Percentiles rank a stretch among this genome's conserved stretches.
phyloP scores from a whole-genome alignment of 2,888 invertebrate species.

The Orthosia incerta region DNA sequence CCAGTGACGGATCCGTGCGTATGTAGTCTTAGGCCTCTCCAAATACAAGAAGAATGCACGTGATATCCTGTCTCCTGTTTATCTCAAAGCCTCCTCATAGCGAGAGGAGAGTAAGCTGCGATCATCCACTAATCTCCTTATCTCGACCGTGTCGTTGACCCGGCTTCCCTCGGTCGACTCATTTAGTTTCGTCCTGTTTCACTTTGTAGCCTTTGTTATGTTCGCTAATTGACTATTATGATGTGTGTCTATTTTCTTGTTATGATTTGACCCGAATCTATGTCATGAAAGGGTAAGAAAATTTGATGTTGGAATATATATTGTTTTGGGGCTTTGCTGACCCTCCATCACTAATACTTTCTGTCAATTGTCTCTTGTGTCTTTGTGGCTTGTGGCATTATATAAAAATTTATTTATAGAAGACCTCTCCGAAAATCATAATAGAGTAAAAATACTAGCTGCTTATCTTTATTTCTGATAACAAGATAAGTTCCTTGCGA shows the following conservation, averaged over 20 bases:
- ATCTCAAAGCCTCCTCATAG: slow-evolving; percentile 51
- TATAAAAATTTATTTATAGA: background rate
- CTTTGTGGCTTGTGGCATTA: background rate
- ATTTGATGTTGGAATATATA: slow-evolving; percentile 2
- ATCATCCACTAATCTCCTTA: slow-evolving; percentile 65
- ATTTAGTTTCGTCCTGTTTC: slow-evolving; percentile 37
- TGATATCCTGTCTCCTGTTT: slow-evolving; percentile 25
- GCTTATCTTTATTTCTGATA: background rate
- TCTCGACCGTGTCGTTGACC: slow-evolving; percentile 59
- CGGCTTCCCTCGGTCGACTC: slow-evolving; percentile 18
- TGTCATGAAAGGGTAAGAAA: slow-evolving; percentile 2
- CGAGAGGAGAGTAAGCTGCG: slow-evolving; percentile 45
- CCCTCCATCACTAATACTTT: background rate
- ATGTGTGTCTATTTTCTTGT: background rate
- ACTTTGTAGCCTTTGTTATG: slow-evolving; percentile 21
- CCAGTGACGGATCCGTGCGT: no score
- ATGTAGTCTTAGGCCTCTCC: background rate
- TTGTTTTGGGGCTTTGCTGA: background rate
- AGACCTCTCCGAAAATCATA: background rate
- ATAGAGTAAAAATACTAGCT: background rate
- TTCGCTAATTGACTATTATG: slow-evolving; percentile 18
- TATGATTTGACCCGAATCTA: slow-evolving; percentile 5
- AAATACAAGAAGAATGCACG: slow-evolving; percentile 33
- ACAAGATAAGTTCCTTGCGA: background rate
- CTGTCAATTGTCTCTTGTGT: no score